Base-by-base conservation (phyloP, 2,888 invertebrate species). In the Agonopterix heracliana region DNA sequence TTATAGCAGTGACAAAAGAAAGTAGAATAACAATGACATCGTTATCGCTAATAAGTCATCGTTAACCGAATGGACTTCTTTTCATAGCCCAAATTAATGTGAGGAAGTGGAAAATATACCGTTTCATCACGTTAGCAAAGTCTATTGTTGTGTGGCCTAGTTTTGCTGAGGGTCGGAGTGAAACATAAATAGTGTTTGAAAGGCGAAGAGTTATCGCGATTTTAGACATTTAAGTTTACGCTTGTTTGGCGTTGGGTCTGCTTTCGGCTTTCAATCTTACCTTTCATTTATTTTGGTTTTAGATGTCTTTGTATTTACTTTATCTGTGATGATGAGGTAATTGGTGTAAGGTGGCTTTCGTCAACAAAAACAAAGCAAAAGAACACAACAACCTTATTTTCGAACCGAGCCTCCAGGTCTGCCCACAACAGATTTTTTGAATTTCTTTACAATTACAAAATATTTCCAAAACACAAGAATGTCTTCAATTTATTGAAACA, bases 41-140 rank as follows among this genome's bases (percentile, higher is more conserved):
- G 71, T 75, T 78, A 75, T 78, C 74, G 71, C 64, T 74, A 74
- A 78, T 81, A 78, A 79, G 75, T 77, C 74, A 75, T 81, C 76
- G 77, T 80, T 78, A 74, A 65, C 58, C 59, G 74, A 79, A 78
- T 77, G 74, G 68, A 70, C 64, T 72, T 69, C 71, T 71, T 78
- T 74, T 38, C 72, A 72, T 68, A 59, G 61, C 59, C 63, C 57
- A 63, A 64, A 66, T 68, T 62, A 67, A 68, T 62, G 61, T 54
- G 55, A 50, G 58, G 53, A 54, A 63, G 60, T 64, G 64, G 68
- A 71, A 73, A 74, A 66, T 69, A 63, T 57, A 43, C 59, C 64
- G 61, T 73, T 71, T 26, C 61, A 54, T 53, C 54, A 54, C 57
- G 53, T 58, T 60, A 59, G 64, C 60, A 68, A 54, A 57, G 62